Conservation (phyloP, 2,888 invertebrate species). For the Agrochola macilenta region DNA sequence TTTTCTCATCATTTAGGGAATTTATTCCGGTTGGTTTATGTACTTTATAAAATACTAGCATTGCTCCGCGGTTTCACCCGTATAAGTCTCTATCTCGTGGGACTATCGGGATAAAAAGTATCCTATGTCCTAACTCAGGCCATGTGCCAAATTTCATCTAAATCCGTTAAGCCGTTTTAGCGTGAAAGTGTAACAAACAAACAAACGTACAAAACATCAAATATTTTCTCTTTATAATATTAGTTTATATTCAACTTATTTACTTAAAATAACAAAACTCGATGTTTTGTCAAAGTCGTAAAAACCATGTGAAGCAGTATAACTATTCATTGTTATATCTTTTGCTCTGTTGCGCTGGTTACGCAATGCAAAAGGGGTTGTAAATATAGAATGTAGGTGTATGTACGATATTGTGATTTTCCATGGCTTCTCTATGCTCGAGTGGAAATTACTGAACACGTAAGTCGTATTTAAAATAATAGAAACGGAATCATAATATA, state of each 20-base stretch:
- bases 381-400: constrained; percentile 51
- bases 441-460: constrained; percentile 30
- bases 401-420: constrained; percentile 49
- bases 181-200: too few relatives aligned
- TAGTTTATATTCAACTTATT: not conserved
- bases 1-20: not conserved
- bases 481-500: not conserved
- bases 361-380: constrained; percentile 49
- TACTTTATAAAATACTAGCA: not conserved
- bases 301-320: not conserved
- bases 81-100: too few relatives aligned
- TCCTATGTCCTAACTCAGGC: too few relatives aligned
- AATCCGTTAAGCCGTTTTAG: too few relatives aligned
- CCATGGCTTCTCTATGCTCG: constrained; percentile 50
- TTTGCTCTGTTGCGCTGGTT: constrained; percentile 15
- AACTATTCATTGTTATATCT: constrained; percentile 23
- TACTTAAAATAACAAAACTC: not conserved
- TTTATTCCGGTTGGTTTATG: not conserved
- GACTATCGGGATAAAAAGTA: too few relatives aligned
- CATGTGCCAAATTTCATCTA: too few relatives aligned
- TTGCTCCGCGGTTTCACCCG: too few relatives aligned
- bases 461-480: constrained; percentile 13
- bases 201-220: too few relatives aligned
- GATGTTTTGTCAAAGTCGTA: not conserved
- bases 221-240: too few relatives aligned